Conservation (phyloP, 2,888 invertebrate species). For the Perizoma affinitatum region DNA sequence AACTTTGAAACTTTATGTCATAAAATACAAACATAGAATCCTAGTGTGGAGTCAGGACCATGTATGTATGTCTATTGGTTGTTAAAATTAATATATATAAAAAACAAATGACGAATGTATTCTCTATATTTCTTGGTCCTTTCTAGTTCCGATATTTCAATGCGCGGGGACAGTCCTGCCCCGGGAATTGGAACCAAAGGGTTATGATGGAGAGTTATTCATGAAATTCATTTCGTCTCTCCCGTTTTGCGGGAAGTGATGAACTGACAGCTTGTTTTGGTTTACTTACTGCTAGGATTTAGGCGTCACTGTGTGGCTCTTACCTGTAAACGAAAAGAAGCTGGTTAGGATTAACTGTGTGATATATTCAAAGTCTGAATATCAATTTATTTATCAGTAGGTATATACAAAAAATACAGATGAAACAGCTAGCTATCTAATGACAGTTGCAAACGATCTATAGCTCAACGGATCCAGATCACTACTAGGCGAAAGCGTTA, state of each 20-base stretch:
- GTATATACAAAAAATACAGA: too few species aligned
- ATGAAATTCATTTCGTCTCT: slow-evolving; percentile 30
- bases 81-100: too few species aligned
- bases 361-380: too few species aligned
- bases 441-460: too few species aligned
- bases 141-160: slow-evolving; percentile 13
- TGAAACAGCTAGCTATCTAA: too few species aligned
- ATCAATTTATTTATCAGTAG: too few species aligned
- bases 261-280: slow-evolving; percentile 18
- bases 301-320: not conserved
- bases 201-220: slow-evolving; percentile 32
- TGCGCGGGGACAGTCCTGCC: slow-evolving; percentile 9
- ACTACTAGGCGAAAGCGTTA: too few species aligned
- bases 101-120: not conserved
- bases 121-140: not conserved
- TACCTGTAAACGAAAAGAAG: slow-evolving; percentile 22
- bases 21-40: too few species aligned
- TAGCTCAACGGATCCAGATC: too few species aligned
- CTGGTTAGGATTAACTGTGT: not conserved
- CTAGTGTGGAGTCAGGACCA: too few species aligned
- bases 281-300: slow-evolving; percentile 19
- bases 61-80: too few species aligned
- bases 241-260: slow-evolving; percentile 13
- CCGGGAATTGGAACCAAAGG: slow-evolving; percentile 20
- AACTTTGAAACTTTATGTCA: too few species aligned